These are phyloP conservation scores for Phalanger gymnotis DNA, from an alignment of 2,797 vertebrate genomes.

Conservation along the genomic window DNA sequence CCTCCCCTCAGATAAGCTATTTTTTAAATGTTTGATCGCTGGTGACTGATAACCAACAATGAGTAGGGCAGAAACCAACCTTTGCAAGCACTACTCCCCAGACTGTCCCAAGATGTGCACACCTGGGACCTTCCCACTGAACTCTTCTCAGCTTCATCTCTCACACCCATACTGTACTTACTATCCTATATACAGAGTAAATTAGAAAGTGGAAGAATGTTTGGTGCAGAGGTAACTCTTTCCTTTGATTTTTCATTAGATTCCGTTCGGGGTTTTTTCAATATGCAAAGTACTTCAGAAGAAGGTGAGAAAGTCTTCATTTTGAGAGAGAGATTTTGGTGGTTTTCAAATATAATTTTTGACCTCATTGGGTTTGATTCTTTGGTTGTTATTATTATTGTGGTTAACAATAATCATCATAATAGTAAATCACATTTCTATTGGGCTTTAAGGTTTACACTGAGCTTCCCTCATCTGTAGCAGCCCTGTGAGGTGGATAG, in stretches of 20 bases:
- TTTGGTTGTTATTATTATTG: background rate
- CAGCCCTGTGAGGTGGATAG: background rate
- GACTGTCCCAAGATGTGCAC: background rate
- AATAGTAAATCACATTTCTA: background rate
- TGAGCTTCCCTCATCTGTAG: background rate
- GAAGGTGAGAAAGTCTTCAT: constrained; percentile 87
- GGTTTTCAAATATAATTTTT: background rate
- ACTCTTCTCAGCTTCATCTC: background rate
- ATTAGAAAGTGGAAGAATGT: background rate
- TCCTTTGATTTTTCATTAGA: constrained; percentile 82
- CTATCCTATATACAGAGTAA: background rate
- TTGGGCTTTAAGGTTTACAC: background rate
- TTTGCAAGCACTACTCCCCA: background rate
- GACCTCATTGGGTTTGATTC: background rate
- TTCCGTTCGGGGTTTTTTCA: constrained; percentile 92
- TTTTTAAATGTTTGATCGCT: background rate
- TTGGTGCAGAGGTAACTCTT: constrained; percentile 8
- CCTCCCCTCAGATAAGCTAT: background rate
- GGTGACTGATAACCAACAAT: background rate
- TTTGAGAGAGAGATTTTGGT: background rate
- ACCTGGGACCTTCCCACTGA: fast-evolving
- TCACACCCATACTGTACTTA: fast-evolving
- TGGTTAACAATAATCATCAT: background rate
- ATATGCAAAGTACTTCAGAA: constrained; percentile 96
- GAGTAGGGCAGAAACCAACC: background rate